Conservation (phyloP, 2,113 vertebrate species). For the Coreoperca whiteheadi region DNA sequence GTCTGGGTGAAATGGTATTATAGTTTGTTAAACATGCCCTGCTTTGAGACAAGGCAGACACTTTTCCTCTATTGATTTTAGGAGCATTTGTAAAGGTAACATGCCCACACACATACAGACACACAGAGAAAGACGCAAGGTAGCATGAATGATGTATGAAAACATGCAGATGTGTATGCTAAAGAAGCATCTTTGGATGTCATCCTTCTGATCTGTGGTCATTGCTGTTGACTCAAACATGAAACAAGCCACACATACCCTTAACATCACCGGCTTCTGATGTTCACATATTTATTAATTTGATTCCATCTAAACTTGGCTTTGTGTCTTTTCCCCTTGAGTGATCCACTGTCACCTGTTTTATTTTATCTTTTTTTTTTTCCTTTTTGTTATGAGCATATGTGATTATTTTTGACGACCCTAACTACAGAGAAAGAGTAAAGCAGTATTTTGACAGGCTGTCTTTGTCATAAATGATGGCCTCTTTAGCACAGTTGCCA, state of each 20-base stretch:
- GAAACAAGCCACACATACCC: background rate
- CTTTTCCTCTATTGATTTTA: background rate
- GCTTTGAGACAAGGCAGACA: background rate
- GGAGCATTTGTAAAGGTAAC: background rate
- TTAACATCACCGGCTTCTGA: background rate
- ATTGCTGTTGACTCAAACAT: conserved; percentile 11
- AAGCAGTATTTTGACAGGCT: background rate
- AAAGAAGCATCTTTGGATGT: background rate
- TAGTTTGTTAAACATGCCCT: background rate
- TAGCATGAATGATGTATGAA: conserved; percentile 29
- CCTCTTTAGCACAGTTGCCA: background rate
- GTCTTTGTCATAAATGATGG: background rate
- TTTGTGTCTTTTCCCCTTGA: background rate
- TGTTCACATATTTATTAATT: background rate
- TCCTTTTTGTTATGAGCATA: background rate
- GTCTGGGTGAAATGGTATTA: background rate
- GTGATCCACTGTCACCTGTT: background rate
- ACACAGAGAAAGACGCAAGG: background rate
- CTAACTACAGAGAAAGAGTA: background rate
- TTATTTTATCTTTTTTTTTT: background rate
- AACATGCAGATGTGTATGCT: background rate
- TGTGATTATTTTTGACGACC: background rate
- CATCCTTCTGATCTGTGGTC: background rate
- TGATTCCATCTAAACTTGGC: background rate
- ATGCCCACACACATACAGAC: background rate